These are phyloP conservation scores for Empis livida DNA, from an alignment of 2,888 invertebrate species.

Conservation along the genomic window DNA sequence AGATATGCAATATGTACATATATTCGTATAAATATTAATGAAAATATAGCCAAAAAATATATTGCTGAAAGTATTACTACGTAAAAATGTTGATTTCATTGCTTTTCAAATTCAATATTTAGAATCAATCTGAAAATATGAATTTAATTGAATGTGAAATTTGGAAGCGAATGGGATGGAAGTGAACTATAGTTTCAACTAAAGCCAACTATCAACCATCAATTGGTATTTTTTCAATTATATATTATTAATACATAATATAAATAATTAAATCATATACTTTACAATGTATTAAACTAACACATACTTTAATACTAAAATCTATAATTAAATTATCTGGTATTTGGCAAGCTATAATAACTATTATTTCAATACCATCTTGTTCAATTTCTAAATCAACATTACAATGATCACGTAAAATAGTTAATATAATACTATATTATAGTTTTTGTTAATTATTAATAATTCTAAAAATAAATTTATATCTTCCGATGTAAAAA, in stretches of 20 bases:
- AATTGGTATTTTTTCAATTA: conserved; percentile 46
- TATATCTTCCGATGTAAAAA: conserved; percentile 62
- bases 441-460: conserved; percentile 55
- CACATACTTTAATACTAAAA: conserved; percentile 65
- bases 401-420: conserved; percentile 58
- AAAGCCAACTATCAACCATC: conserved; percentile 77
- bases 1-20: too few relatives aligned
- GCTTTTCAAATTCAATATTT: too few relatives aligned
- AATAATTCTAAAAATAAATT: conserved; percentile 75
- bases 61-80: too few relatives aligned
- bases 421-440: conserved; percentile 48
- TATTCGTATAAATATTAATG: too few relatives aligned
- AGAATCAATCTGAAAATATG: too few relatives aligned
- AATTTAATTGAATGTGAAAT: too few relatives aligned
- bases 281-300: conserved; percentile 63
- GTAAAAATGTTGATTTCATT: too few relatives aligned
- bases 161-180: too few relatives aligned
- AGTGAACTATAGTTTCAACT: too few relatives aligned
- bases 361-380: conserved; percentile 31
- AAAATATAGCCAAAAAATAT: too few relatives aligned
- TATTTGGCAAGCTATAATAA: conserved; percentile 36
- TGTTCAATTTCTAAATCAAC: conserved; percentile 48
- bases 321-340: conserved; percentile 65
- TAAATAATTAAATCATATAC: conserved; percentile 49
- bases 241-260: conserved; percentile 49